Evolutionary conservation across 2,113 vertebrate species (phyloP), one percentile per base, ranked within the genome.

Genomic region (Grammomys surdaster): DNA sequence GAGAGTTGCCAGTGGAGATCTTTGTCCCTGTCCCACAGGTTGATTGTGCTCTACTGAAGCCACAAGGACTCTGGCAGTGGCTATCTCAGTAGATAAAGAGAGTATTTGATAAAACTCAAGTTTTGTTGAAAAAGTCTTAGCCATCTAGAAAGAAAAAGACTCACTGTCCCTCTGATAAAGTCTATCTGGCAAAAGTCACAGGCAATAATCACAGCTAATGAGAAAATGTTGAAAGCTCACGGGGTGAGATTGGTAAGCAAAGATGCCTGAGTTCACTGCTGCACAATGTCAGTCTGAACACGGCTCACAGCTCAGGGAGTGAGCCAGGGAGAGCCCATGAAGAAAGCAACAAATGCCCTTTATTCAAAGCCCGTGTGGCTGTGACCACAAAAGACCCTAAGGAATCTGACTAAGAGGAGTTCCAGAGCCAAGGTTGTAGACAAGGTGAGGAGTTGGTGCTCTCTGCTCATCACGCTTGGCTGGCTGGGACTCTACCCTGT

Each of bases 231-330:
- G 91, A 91, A 20, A 91, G 95, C 36, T 10, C 13, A 0, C 22
- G 4, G 16, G 9, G 0, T 0, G 24, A 20, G 51, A 12, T 3
- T 2, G 12, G 48, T 77, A 48, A 19, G 63, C 10, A 43, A n/a
- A 28, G 81, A 0, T 0, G 51, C 65, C 40, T 20, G 2, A 51
- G 77, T 0, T 48, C 5, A 0, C 6, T 2, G 22, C 67, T 31
- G 0, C 0, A 2, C 40, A 0, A 0, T 0, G 2, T 60, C 75
- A 43, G 54, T 28, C 51, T 0, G 17, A 60, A 1, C 0, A 2
- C 0, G 28, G 65, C 46, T 0, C 51, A 48, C 7, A 0, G 82
- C 11, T 1, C 1, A 0, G 46, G 0, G 24, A 48, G 51, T 4
- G 3, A 40, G 20, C 11, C 5, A 0, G 54, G 13, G 7, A 0